A percentile compares a stretch with the other conserved stretches of the same genome.
phyloP scores from a whole-genome alignment of 2,888 invertebrate genomes.

The Apodemia hepburni region DNA sequence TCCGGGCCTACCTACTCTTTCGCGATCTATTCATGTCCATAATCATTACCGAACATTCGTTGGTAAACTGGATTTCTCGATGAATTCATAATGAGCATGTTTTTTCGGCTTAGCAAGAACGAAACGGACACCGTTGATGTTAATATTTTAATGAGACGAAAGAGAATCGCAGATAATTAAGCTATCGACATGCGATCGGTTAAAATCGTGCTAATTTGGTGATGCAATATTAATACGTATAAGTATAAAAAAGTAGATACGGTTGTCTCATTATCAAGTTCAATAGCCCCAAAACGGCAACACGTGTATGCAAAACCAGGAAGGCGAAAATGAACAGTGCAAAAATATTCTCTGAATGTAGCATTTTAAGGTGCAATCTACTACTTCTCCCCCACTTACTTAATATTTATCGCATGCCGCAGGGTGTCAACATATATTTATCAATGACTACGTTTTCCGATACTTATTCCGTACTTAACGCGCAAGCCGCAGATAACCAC shows the following conservation, averaged over 20 bases:
- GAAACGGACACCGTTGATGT: slow-evolving; percentile 24
- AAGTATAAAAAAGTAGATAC: slow-evolving; percentile 59
- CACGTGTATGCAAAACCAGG: slow-evolving; percentile 77
- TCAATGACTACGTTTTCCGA: slow-evolving; percentile 59
- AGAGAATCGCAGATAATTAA: neutral
- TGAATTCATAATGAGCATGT: slow-evolving; percentile 42
- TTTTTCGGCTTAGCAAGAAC: slow-evolving; percentile 28
- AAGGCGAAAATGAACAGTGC: slow-evolving; percentile 48
- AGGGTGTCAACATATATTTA: slow-evolving; percentile 66
- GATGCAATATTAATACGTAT: slow-evolving; percentile 60
- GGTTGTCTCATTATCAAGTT: slow-evolving; percentile 76
- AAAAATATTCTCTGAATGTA: slow-evolving; percentile 55
- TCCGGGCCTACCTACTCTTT: slow-evolving; percentile 68
- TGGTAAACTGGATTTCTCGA: slow-evolving; percentile 53
- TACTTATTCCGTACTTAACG: slow-evolving; percentile 42
- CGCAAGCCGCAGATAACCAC: slow-evolving; percentile 48
- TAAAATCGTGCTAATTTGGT: slow-evolving; percentile 46
- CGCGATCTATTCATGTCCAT: slow-evolving; percentile 60
- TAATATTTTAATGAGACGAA: neutral
- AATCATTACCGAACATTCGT: slow-evolving; percentile 50
- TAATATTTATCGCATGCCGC: slow-evolving; percentile 64
- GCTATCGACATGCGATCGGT: neutral
- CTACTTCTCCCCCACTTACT: slow-evolving; percentile 42
- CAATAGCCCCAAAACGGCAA: slow-evolving; percentile 72
- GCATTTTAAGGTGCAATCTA: slow-evolving; percentile 66